Evolutionary conservation across 1,140 invertebrate species (phyloP).

Genomic region (Bombus terrestris): DNA sequence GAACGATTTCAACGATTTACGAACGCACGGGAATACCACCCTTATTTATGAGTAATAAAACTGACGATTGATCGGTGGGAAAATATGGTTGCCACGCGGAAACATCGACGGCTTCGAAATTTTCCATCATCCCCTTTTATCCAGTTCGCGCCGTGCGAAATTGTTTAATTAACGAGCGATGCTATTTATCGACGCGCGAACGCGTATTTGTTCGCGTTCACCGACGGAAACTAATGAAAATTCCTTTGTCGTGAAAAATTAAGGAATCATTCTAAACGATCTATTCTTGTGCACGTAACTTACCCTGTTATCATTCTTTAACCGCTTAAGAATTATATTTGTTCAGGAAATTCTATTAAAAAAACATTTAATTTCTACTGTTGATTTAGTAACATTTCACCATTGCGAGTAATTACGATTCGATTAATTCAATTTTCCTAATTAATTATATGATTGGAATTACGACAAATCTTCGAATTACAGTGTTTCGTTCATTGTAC

Average conservation of each 20-base stretch:
- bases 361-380: not conserved
- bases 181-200: not conserved
- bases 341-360: not conserved
- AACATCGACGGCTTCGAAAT: slow-evolving; percentile 3
- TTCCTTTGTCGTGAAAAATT: not conserved
- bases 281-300: accelerated
- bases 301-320: not conserved
- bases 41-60: slow-evolving; percentile 26
- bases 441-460: no score
- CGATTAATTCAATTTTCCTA: no score
- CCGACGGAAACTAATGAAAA: not conserved
- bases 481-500: no score
- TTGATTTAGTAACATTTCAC: no score
- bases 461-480: no score
- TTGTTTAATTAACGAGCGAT: slow-evolving; percentile 6
- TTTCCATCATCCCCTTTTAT: not conserved
- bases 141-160: not conserved
- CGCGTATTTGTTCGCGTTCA: not conserved
- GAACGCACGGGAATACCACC: not conserved
- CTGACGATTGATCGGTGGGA: slow-evolving; percentile 1
- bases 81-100: slow-evolving; percentile 10
- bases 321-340: not conserved
- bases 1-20: not conserved
- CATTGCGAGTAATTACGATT: no score
- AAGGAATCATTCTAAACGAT: not conserved